These are phyloP conservation scores for Euclidia mi DNA, from an alignment of 2,888 invertebrate genomes.

Conservation along the genomic window DNA sequence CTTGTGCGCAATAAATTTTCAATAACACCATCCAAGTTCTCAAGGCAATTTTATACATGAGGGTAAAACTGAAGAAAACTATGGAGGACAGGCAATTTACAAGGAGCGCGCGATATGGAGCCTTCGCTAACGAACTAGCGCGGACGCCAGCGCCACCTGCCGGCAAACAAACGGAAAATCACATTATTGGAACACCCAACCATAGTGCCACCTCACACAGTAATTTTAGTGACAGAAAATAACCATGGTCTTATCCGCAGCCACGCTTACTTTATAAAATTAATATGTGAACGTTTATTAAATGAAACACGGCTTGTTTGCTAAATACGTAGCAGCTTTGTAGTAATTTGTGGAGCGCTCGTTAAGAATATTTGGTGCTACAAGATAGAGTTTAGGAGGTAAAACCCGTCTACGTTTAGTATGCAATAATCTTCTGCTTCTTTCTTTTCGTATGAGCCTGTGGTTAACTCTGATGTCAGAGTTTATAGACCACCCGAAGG, in stretches of 20 bases:
- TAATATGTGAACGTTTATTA: too few relatives aligned
- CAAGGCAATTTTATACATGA: slow-evolving; percentile 38
- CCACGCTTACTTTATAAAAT: background rate
- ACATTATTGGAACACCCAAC: slow-evolving; percentile 59
- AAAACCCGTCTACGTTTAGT: too few relatives aligned
- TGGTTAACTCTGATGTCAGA: too few relatives aligned
- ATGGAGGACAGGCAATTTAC: slow-evolving; percentile 56
- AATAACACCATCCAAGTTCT: slow-evolving; percentile 26
- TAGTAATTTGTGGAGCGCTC: too few relatives aligned
- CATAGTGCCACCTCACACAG: slow-evolving; percentile 28
- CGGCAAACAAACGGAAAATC: slow-evolving; percentile 60
- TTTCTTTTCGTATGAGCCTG: too few relatives aligned
- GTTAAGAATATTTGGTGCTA: too few relatives aligned
- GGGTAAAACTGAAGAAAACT: slow-evolving; percentile 51
- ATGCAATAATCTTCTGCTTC: too few relatives aligned
- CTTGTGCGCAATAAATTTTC: slow-evolving; percentile 29
- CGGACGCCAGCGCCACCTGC: slow-evolving; percentile 55
- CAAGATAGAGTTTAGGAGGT: too few relatives aligned
- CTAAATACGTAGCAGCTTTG: too few relatives aligned
- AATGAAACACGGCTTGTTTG: too few relatives aligned
- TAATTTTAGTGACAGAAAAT: slow-evolving; percentile 36
- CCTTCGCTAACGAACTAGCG: slow-evolving; percentile 61
- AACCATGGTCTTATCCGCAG: slow-evolving; percentile 16
- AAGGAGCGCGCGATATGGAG: slow-evolving; percentile 48
- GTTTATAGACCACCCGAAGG: too few relatives aligned